Base-by-base conservation (phyloP, 2,797 vertebrate genomes). In the Cyprinella venusta region DNA sequence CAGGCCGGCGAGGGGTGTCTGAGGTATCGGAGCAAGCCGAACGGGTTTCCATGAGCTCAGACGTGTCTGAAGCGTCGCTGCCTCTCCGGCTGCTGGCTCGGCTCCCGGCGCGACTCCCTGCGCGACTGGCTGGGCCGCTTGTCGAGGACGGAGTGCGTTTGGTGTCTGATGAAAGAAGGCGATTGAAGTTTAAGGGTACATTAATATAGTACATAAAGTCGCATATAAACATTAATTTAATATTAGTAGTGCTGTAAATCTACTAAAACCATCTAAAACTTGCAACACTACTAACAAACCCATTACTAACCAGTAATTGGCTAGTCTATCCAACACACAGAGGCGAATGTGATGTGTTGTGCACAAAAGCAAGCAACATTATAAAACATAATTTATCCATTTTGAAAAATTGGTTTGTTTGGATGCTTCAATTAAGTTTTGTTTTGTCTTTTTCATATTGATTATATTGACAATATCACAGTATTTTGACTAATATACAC, bases 1-100 rank as follows among this genome's bases (percentile, higher is more conserved):
- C 95, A 0, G 96, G 95, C 50, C 92, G 88, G 0, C 97, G 94
- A 0, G 97, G 98, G 56, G 97, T 98, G 91, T 99, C 98, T 0
- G 98, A 99, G 54, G 96, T 94, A 90, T 99, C 98, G 0, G 98
- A 99, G 89, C 98, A 97, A 24, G 96, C 97, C 0, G 98, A 99
- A 85, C 96, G 97, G 0, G 96, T 94, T 71, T 99, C 98, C 91
- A 98, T 94, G 2, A 98, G 94, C 90, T 99, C 98, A 0, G 98
- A 98, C 0, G 91, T 92, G 24, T 99, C 98, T 0, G 98, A 99
- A 54, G 98, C 97, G 0, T 99, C 98, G 38, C 98, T 99, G 82
- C 98, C 98, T 2, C 98, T 89, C 0, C 98, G 95, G 87, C 98
- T 99, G 94, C 97, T 96, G 86, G 97, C 95, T 2, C 96, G 87